These are phyloP conservation scores for Fabriciana adippe DNA, from an alignment of 2,888 invertebrate species.

Conservation along the genomic window DNA sequence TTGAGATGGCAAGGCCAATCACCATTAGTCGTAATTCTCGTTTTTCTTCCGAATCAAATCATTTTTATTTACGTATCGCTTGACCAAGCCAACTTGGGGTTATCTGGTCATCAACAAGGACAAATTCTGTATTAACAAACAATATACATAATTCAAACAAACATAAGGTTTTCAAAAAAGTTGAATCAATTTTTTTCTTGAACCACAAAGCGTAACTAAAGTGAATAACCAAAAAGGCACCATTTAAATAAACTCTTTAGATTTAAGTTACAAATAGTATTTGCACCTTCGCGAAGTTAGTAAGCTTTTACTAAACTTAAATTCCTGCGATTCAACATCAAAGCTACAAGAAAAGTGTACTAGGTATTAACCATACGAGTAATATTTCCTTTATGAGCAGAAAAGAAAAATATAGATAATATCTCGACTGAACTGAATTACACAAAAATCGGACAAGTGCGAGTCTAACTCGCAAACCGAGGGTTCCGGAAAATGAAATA, in stretches of 20 bases:
- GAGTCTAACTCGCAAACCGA: too few species aligned
- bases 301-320: too few species aligned
- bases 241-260: neutral
- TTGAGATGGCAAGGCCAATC: slow-evolving; percentile 75
- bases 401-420: too few species aligned
- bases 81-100: slow-evolving; percentile 62
- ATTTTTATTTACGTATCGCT: slow-evolving; percentile 78
- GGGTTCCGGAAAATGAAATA: too few species aligned
- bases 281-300: too few species aligned
- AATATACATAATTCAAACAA: slow-evolving; percentile 17
- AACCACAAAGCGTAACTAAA: neutral
- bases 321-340: too few species aligned
- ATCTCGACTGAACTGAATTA: too few species aligned
- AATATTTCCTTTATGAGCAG: too few species aligned
- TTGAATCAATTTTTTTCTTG: slow-evolving; percentile 9
- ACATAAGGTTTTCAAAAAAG: neutral
- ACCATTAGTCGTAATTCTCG: slow-evolving; percentile 61
- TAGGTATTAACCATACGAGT: too few species aligned
- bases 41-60: slow-evolving; percentile 76
- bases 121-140: slow-evolving; percentile 57
- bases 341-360: too few species aligned
- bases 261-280: too few species aligned
- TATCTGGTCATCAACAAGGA: slow-evolving; percentile 73
- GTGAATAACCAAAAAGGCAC: neutral
- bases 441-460: too few species aligned